Percentiles rank a stretch among this genome's conserved stretches.
Conservation (phyloP, 2,888 invertebrate genomes). For the Atrina japonica region DNA sequence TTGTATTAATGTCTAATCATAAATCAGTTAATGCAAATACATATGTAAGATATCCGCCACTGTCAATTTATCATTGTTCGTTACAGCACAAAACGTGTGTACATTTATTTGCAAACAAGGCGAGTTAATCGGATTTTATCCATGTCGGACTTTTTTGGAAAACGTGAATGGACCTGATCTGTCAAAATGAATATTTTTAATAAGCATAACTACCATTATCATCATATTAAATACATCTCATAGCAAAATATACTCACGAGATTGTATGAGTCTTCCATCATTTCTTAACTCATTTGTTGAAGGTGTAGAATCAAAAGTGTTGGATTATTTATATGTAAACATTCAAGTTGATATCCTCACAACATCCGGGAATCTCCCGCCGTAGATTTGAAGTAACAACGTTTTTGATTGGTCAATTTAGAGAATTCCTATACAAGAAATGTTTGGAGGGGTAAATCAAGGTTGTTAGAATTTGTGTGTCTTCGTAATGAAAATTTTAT, state of each 20-base stretch:
- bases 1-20: too few species aligned
- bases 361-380: conserved; percentile 46
- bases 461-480: too few species aligned
- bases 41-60: too few species aligned
- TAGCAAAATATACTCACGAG: conserved; percentile 19
- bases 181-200: too few species aligned
- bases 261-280: conserved; percentile 39
- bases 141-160: background rate
- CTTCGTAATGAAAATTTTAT: too few species aligned
- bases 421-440: background rate
- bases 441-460: too few species aligned
- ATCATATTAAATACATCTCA: background rate
- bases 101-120: too few species aligned
- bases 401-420: conserved; percentile 39
- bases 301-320: background rate
- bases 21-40: too few species aligned
- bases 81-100: too few species aligned
- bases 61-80: too few species aligned
- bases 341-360: conserved; percentile 20
- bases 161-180: conserved; percentile 21
- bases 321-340: conserved; percentile 22
- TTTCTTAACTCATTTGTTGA: background rate
- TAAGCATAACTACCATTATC: too few species aligned
- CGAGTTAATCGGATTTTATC: background rate
- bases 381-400: conserved; percentile 35